These are phyloP conservation scores for Petrocephalus sullivani DNA, from an alignment of 2,797 vertebrate species.

Conservation along the genomic window DNA sequence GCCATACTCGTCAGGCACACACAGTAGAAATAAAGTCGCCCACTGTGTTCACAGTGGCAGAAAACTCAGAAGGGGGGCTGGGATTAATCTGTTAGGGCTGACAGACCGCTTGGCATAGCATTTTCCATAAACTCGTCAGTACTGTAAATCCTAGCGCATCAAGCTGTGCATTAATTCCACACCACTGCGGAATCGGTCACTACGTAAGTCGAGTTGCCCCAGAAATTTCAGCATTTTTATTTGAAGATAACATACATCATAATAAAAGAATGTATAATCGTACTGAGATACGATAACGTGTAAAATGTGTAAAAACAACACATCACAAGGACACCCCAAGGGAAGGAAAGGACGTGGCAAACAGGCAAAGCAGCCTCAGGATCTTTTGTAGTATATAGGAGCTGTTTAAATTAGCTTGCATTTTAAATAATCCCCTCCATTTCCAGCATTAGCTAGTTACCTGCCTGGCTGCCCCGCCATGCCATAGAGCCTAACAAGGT, in stretches of 20 bases:
- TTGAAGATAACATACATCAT: neutral
- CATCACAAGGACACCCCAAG: neutral
- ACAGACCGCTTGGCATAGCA: constrained; percentile 31
- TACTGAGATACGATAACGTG: neutral
- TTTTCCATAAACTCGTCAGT: constrained; percentile 23
- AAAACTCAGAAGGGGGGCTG: constrained; percentile 21
- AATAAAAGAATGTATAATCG: neutral
- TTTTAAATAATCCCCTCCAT: neutral
- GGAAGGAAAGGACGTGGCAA: neutral
- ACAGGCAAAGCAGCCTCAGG: neutral
- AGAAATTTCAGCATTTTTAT: neutral
- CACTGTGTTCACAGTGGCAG: constrained; percentile 24
- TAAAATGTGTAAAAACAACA: neutral
- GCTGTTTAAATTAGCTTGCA: neutral
- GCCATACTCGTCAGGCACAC: neutral
- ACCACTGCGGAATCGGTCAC: neutral
- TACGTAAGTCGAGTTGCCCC: neutral
- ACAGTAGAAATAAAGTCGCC: constrained; percentile 11
- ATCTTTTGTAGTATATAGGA: no score
- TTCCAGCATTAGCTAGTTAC: neutral
- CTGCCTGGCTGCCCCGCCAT: neutral
- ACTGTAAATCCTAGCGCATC: neutral
- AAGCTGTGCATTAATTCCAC: constrained; percentile 4
- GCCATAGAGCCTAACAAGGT: neutral
- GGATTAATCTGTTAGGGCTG: constrained; percentile 32